phyloP scores from a whole-genome alignment of 2,797 vertebrate species.

The Chelidonichthys spinosus region DNA sequence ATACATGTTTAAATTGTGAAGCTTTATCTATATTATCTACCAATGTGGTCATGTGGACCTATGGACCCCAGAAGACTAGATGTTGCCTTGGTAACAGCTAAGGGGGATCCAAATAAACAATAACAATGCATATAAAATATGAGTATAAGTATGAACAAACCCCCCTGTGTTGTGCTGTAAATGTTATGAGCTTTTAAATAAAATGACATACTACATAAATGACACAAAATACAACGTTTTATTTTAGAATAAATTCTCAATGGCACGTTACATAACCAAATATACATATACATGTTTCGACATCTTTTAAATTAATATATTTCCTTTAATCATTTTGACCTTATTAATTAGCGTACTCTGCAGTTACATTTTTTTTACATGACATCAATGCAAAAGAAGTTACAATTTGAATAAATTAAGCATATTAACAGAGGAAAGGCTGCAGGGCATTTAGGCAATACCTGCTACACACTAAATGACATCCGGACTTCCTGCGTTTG shows the following conservation, averaged over 20 bases:
- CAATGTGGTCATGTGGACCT: background rate
- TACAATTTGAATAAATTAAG: conserved; percentile 95
- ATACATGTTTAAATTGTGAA: conserved; percentile 5
- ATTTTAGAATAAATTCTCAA: conserved; percentile 88
- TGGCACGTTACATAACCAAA: conserved; percentile 96
- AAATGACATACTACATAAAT: conserved; percentile 48
- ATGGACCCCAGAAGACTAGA: too few relatives aligned
- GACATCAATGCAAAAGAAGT: conserved; percentile 88
- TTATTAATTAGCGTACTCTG: conserved; percentile 73
- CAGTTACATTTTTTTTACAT: conserved; percentile 92
- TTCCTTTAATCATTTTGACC: conserved; percentile 68
- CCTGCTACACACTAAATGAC: conserved; percentile 72
- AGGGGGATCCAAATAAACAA: too few relatives aligned
- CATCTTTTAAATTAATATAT: conserved; percentile 85
- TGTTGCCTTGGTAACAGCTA: too few relatives aligned
- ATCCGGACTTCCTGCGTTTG: conserved; percentile 44
- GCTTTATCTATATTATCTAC: too few relatives aligned
- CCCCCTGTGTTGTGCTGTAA: background rate
- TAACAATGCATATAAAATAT: background rate
- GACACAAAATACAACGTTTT: conserved; percentile 99
- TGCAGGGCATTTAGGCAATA: conserved; percentile 61
- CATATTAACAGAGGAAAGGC: conserved; percentile 87
- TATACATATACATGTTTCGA: conserved; percentile 94
- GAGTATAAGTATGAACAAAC: background rate
- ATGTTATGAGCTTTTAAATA: background rate